Evolutionary conservation across 2,888 invertebrate genomes (phyloP), one percentile per base, ranked within the genome.

Genomic region (Erebia epiphron): DNA sequence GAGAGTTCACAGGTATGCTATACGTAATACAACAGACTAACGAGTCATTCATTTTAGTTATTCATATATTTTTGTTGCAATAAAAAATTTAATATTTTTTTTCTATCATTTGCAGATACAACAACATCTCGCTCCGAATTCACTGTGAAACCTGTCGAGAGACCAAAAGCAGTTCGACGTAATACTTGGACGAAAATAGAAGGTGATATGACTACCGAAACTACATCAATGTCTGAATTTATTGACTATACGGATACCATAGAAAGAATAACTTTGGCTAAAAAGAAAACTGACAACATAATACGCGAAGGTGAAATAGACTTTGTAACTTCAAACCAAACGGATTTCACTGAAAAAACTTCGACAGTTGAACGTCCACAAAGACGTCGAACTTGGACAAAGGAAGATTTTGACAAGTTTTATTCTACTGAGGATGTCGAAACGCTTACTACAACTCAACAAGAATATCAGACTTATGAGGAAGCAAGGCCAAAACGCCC

Each of bases 101-200:
- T 63, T 52, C 26, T 18, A 11, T 16, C 14, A n/a, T 21, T 70
- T 94, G 76, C 86, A 96, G 96, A 95, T 87, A 92, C 94, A 70
- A 96, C 96, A 71, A 97, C 96, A 66, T 94, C 95, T 67, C 95
- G 95, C 79, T 88, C 94, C 73, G 96, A 95, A 82, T 97, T 95
- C 84, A 96, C 96, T 75, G 95, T 95, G n/a, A 94, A 95, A 84
- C 94, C 95, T 74, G 92, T 94, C 8, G 96, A 96, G 84, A 90
- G 95, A 79, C 94, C 95, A 58, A 94, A 91, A 80, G 94, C 95
- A 71, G 95, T 96, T 63, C 92, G 97, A 77, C 94, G 96, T 68
- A 96, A 96, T 80, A 97, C 97, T 1, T 97, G 95, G 94, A 97
- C 97, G 0, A 97, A 97, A 85, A 90, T 96, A 60, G 96, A 96